phyloP scores from a whole-genome alignment of 2,113 vertebrate genomes.

The Epinephelus moara region DNA sequence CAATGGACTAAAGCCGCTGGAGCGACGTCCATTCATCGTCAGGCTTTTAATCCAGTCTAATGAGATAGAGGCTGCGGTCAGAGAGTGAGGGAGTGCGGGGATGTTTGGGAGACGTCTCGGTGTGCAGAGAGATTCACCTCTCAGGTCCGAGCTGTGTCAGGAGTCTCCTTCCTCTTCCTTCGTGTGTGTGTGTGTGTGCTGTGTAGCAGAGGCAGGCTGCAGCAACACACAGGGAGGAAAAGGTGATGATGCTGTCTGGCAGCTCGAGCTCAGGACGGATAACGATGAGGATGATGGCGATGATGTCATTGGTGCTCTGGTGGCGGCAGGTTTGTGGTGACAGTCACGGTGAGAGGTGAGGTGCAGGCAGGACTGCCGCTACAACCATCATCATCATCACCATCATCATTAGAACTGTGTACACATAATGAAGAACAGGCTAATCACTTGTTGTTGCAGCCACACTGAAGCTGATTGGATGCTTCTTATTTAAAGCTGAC shows the following conservation, averaged over 20 bases:
- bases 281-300: conserved; percentile 64
- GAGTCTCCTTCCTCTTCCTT: conserved; percentile 46
- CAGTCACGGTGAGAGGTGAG: conserved; percentile 47
- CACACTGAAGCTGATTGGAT: background rate
- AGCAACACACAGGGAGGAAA: conserved; percentile 30
- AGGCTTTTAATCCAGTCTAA: conserved; percentile 79
- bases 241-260: conserved; percentile 61
- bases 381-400: conserved; percentile 3
- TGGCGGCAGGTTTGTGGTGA: conserved; percentile 46
- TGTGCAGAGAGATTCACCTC: conserved; percentile 37
- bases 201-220: conserved; percentile 18
- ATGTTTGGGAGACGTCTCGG: conserved; percentile 44
- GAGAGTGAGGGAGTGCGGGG: conserved; percentile 21
- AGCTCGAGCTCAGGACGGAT: conserved; percentile 46
- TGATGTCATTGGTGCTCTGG: conserved; percentile 69
- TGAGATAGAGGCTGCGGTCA: conserved; percentile 67
- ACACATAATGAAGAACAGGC: background rate
- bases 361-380: background rate
- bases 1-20: conserved; percentile 64
- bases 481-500: background rate
- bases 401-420: conserved; percentile 12
- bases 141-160: conserved; percentile 61
- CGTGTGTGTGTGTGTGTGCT: conserved; percentile 3
- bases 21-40: conserved; percentile 70
- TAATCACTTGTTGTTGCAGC: conserved; percentile 11